Percentiles rank a stretch among this genome's conserved stretches.
Evolutionary conservation across 2,797 vertebrate species (phyloP).

Genomic region (Acanthurus lineatus): DNA sequence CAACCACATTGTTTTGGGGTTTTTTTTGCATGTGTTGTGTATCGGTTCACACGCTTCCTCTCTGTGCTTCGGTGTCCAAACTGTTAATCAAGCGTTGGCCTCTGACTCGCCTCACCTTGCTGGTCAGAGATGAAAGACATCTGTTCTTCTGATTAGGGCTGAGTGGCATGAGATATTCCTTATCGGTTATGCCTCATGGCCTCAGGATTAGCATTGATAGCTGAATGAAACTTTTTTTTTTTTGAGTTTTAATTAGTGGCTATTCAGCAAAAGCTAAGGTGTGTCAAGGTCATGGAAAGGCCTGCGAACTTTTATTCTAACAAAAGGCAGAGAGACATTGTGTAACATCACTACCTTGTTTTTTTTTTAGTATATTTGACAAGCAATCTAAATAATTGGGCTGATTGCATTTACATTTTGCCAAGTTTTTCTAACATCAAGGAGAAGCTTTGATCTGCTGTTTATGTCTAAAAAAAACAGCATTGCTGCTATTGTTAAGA

Average conservation of each 20-base stretch:
- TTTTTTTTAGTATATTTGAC: constrained; percentile 11
- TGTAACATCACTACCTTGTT: background rate
- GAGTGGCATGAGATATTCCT: constrained; percentile 32
- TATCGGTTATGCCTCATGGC: constrained; percentile 35
- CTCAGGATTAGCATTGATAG: constrained; percentile 57
- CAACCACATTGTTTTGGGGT: no score
- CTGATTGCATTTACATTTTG: background rate
- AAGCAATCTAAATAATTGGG: background rate
- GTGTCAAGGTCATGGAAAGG: constrained; percentile 33
- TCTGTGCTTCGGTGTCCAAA: constrained; percentile 1
- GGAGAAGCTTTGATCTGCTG: background rate
- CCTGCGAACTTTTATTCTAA: background rate
- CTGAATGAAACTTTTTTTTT: background rate
- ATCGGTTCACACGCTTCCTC: background rate
- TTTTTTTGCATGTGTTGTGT: background rate
- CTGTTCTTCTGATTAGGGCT: constrained; percentile 44
- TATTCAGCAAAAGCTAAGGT: constrained; percentile 26
- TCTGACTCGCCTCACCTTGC: constrained; percentile 25
- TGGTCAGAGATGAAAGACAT: constrained; percentile 61
- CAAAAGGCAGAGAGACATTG: background rate
- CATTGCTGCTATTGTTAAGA: background rate
- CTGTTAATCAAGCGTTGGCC: constrained; percentile 43
- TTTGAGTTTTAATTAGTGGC: constrained; percentile 28
- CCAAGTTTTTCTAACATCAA: background rate
- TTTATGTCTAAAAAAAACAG: background rate